Evolutionary conservation across 2,113 vertebrate genomes (phyloP).

Genomic region (Corythaixoides concolor): DNA sequence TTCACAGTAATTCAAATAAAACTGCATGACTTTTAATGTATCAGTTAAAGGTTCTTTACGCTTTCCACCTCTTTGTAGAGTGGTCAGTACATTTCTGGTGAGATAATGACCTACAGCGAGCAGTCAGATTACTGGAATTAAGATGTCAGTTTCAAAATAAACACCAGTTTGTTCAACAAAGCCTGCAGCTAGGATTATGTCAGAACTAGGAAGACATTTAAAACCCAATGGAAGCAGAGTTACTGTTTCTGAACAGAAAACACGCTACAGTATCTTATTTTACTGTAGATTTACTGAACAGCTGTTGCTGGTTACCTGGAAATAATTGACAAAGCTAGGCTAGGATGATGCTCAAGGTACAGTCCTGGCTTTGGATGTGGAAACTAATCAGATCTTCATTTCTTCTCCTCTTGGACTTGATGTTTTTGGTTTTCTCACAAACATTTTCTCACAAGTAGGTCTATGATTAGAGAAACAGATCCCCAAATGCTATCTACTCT

Average conservation of each 20-base stretch:
- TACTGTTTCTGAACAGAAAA: constrained; percentile 33
- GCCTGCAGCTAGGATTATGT: constrained; percentile 63
- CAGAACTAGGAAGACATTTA: constrained; percentile 41
- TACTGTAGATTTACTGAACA: not conserved
- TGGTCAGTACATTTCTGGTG: constrained; percentile 31
- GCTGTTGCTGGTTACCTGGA: not conserved
- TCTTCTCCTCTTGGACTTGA: not conserved
- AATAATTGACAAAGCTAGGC: not conserved
- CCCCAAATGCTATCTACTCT: not conserved
- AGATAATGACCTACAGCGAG: constrained; percentile 42
- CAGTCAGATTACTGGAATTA: constrained; percentile 55
- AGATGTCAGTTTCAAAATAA: constrained; percentile 64
- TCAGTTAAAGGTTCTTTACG: constrained; percentile 21
- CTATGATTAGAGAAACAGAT: not conserved
- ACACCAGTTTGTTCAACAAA: constrained; percentile 57
- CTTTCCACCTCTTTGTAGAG: constrained; percentile 1
- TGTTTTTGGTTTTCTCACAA: not conserved
- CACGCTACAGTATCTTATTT: not conserved
- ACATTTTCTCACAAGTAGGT: not conserved
- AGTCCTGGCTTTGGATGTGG: not conserved
- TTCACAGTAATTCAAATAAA: constrained; percentile 56
- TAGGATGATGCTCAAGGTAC: not conserved
- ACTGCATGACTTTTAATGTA: not conserved
- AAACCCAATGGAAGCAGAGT: constrained; percentile 11
- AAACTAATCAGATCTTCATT: not conserved